Base-by-base conservation (phyloP, 2,888 invertebrate genomes). In the Rhodophaea formosa region DNA sequence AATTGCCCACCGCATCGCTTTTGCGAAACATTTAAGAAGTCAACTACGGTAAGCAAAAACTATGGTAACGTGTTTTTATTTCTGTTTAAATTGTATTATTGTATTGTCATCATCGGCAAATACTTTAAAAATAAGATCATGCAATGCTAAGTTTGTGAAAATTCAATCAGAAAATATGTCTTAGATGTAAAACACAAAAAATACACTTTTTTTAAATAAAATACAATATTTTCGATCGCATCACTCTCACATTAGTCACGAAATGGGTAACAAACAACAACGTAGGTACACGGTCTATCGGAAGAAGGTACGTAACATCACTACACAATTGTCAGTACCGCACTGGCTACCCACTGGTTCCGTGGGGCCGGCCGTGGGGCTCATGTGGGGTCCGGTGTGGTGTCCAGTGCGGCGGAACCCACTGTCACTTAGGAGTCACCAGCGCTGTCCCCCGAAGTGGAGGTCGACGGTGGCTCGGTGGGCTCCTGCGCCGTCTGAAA, bases 401-500 rank as follows among this genome's bases (percentile, higher is more conserved):
- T n/a, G n/a, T n/a, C 39, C 17, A 10, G 45, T 44, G 54, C 16
- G 44, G n/a, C 12, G 12, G 42, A 16, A 57, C 56, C 67, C 56
- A 66, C 61, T 58, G 59, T 67, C 71, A 65, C 65, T 70, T 68
- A 73, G 59, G 66, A 62, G 61, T 68, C 72, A 62, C 49, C 47
- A 29, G 69, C 75, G 68, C 71, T 75, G 62, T 65, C 71, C 65
- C 76, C 79, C 60, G 77, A 73, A 66, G 73, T 72, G 63, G 84
- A 82, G 58, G 82, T 75, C 58, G 82, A 77, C 39, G 84, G 79
- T 58, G 82, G 77, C 56, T 82, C 85, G 72, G 83, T 74, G 77
- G 82, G 78, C 65, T 80, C 75, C 62, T 72, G 84, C 88, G 86
- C 86, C 86, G 77, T 72, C 88, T 89, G 88, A n/a, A 87, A 88